Conservation (phyloP, 2,888 invertebrate genomes). For the Loripinus fragilis region DNA sequence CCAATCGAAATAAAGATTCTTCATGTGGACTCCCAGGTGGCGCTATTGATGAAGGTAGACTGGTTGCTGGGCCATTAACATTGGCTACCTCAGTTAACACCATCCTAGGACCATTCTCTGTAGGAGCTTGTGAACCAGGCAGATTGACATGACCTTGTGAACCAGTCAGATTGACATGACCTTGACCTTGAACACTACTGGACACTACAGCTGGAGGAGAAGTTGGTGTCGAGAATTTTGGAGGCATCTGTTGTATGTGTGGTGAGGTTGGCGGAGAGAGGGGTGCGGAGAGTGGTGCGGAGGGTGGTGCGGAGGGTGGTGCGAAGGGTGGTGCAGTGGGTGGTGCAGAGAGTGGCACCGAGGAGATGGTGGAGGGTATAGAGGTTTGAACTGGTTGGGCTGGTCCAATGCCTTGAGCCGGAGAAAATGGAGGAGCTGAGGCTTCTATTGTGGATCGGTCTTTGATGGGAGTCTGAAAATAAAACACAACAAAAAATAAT, state of each 20-base stretch:
- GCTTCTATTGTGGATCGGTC: slow-evolving; percentile 69
- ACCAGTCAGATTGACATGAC: slow-evolving; percentile 10
- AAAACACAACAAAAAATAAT: too few species aligned
- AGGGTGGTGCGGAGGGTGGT: slow-evolving; percentile 16
- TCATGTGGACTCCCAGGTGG: background rate
- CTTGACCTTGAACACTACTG: slow-evolving; percentile 24
- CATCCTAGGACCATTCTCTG: slow-evolving; percentile 5
- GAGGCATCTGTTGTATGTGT: slow-evolving; percentile 34
- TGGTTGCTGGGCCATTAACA: slow-evolving; percentile 11
- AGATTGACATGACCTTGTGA: slow-evolving; percentile 16
- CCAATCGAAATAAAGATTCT: slow-evolving; percentile 10
- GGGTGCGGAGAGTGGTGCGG: slow-evolving; percentile 5
- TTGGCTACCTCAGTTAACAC: background rate
- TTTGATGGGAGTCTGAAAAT: slow-evolving; percentile 58
- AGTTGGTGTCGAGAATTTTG: slow-evolving; percentile 46
- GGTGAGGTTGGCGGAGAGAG: slow-evolving; percentile 54
- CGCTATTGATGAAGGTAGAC: background rate
- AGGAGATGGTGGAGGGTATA: slow-evolving; percentile 17
- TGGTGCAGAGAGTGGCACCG: slow-evolving; percentile 44
- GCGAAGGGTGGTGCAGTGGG: slow-evolving; percentile 41
- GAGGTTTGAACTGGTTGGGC: slow-evolving; percentile 19
- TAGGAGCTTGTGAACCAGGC: slow-evolving; percentile 1
- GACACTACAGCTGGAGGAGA: slow-evolving; percentile 67
- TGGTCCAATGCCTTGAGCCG: slow-evolving; percentile 44
- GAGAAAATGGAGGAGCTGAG: slow-evolving; percentile 71